Conservation (phyloP, 2,113 vertebrate genomes). For the Psittacula cyanocephala region DNA sequence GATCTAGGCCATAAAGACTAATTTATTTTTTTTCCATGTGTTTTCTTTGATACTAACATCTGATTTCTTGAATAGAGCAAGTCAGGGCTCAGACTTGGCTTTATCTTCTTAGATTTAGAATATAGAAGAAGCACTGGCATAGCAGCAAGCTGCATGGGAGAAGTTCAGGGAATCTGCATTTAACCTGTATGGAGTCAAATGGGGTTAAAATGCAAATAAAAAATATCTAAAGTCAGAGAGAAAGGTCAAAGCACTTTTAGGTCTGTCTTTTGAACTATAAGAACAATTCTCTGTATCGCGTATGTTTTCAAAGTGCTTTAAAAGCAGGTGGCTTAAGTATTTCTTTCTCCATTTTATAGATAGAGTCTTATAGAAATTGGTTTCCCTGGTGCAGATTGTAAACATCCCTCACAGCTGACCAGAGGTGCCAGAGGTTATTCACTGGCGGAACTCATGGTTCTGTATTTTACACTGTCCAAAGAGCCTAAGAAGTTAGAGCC, state of each 20-base stretch:
- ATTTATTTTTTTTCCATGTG: neutral
- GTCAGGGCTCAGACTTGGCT: conserved; percentile 5
- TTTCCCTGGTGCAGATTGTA: neutral
- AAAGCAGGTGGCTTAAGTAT: neutral
- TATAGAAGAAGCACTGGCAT: neutral
- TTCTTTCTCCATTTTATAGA: neutral
- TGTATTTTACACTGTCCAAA: neutral
- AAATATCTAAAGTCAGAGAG: neutral
- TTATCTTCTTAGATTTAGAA: neutral
- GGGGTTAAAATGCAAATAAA: conserved; percentile 12
- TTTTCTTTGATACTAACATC: conserved; percentile 38
- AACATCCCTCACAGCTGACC: neutral
- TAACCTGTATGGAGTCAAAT: neutral
- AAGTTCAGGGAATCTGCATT: neutral
- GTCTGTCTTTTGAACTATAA: neutral
- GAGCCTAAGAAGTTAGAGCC: neutral
- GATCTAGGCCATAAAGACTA: conserved; percentile 1
- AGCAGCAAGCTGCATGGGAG: neutral
- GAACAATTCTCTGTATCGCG: neutral
- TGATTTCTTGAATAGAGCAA: conserved; percentile 36
- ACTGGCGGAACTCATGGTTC: neutral
- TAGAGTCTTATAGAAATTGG: neutral
- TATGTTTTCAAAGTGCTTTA: neutral
- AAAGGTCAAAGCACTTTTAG: neutral
- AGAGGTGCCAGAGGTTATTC: neutral